Evolutionary conservation across 2,888 invertebrate genomes (phyloP).

Genomic region (Sycophila texana): DNA sequence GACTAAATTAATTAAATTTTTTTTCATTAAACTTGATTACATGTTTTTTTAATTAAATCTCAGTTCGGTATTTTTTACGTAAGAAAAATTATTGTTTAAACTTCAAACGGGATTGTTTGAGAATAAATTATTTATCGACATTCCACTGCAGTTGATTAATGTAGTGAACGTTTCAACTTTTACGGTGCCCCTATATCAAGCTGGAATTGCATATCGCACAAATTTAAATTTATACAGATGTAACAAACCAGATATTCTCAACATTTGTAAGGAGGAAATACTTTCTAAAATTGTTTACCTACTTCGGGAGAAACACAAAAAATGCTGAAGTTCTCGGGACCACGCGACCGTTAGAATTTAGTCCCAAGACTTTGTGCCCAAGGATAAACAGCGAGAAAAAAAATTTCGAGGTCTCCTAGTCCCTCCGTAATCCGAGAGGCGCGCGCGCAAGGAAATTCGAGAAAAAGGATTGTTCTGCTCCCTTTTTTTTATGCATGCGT

Average conservation of each 20-base stretch:
- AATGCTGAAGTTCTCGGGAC: slow-evolving; percentile 45
- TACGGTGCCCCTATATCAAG: slow-evolving; percentile 1
- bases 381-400: slow-evolving; percentile 55
- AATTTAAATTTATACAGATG: slow-evolving; percentile 9
- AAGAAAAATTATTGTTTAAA: no score
- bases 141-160: no score
- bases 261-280: not conserved
- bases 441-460: slow-evolving; percentile 39
- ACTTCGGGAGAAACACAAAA: slow-evolving; percentile 9
- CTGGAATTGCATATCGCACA: not conserved
- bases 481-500: slow-evolving; percentile 49
- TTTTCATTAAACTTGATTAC: no score
- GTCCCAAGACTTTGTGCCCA: slow-evolving; percentile 48
- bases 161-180: not conserved
- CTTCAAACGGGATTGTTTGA: no score
- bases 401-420: not conserved
- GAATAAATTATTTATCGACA: no score
- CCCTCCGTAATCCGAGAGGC: not conserved
- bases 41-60: no score
- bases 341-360: slow-evolving; percentile 51
- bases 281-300: slow-evolving; percentile 50
- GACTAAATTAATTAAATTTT: no score
- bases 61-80: no score
- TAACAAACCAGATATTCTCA: not conserved
- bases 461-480: slow-evolving; percentile 49